Evolutionary conservation across 1,140 invertebrate species (phyloP), one percentile per base, ranked within the genome.

Genomic region (Drosophila guanche): DNA sequence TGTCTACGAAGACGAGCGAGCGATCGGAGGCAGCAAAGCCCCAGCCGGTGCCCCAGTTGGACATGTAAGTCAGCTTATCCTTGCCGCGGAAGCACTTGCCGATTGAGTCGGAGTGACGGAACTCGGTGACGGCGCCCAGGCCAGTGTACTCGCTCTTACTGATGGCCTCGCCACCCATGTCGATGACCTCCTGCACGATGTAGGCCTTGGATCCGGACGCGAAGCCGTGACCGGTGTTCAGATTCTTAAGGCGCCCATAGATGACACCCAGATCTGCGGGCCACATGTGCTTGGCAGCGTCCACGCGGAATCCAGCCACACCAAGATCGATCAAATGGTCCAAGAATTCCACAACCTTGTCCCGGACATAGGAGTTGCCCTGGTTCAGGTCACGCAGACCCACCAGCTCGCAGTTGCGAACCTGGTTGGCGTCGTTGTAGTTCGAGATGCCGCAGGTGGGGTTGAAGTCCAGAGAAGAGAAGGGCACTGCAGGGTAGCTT

Each of bases 131-230:
- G 41, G 94, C 88, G n/a, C 93, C 95, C 14, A 95, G 85, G 1
- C 84, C 60, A 2, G 93, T 94, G 85, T 97, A 96, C 57, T 96
- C 94, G 2, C 60, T 60, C 60, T 90, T 90, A 56, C 67, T 71
- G 22, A 93, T 90, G 29, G 90, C 71, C 80, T 92, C 92, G 29
- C 88, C 85, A 3, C 96, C 90, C 62, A 93, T 92, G 92, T 97
- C 96, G 60, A 97, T 96, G 5, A 98, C 96, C 92, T 98, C 97
- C 90, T 97, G 96, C 90, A 93, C 95, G 75, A 97, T 94, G 77
- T 95, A 95, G 0, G 96, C 94, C 60, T 92, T 92, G 3, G 93
- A 70, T 8, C 93, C 92, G 0, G 85, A 72, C 2, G 91, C 76
- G 76, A 96, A 96, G 22, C 94, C 94, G 65, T 93, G 93, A 0